Conservation (phyloP, 92 coral and sea anemone species). For the Phenganax stokvisi region DNA sequence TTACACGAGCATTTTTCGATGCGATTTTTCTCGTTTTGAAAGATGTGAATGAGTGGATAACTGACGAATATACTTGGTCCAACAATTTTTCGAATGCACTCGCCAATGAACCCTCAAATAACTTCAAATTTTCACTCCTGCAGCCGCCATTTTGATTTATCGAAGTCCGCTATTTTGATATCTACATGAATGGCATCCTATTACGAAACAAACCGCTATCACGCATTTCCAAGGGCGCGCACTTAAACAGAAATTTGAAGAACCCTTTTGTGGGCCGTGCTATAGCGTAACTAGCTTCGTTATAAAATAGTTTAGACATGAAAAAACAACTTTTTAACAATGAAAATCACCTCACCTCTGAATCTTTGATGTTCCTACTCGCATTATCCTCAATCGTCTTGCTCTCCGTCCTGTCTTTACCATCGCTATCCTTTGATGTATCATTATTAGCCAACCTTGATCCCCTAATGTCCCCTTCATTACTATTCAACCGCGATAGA, state of each 20-base stretch:
- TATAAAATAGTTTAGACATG: no score
- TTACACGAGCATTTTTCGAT: no score
- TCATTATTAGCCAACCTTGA: conserved; percentile 4
- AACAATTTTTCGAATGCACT: no score
- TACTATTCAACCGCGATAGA: conserved; percentile 7
- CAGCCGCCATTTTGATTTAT: not conserved
- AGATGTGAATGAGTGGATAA: no score
- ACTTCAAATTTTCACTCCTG: not conserved
- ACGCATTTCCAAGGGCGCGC: not conserved
- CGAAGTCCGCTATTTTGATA: not conserved
- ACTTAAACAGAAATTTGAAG: no score
- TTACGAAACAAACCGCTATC: not conserved
- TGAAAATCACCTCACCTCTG: conserved; percentile 19
- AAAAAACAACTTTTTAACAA: not conserved
- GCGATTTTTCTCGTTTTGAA: no score
- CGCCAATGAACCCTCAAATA: no score
- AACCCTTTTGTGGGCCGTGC: no score
- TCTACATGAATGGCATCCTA: not conserved
- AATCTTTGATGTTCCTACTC: conserved; percentile 39
- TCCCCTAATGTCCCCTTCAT: conserved; percentile 43
- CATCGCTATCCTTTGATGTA: conserved; percentile 3
- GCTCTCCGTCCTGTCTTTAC: conserved; percentile 42
- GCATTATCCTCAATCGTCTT: conserved; percentile 44
- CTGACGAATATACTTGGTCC: no score
- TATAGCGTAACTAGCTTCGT: no score